phyloP scores from a whole-genome alignment of 2,797 vertebrate genomes.

The Eidolon dupreanum region DNA sequence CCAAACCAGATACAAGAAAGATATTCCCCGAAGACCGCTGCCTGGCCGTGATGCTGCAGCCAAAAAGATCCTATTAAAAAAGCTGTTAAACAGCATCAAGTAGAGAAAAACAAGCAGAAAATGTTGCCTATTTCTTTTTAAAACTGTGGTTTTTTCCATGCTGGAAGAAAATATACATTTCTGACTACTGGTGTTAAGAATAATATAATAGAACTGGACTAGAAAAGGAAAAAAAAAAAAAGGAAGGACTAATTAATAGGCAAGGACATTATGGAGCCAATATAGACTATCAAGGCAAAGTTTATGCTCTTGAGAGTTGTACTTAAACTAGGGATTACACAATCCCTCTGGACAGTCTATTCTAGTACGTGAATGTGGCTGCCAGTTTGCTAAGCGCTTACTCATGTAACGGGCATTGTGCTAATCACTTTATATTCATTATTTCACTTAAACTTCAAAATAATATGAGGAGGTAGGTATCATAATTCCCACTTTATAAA shows the following conservation, averaged over 20 bases:
- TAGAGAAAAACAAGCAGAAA: background rate
- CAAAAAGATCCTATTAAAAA: slow-evolving; percentile 31
- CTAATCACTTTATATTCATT: background rate
- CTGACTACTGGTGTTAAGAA: slow-evolving; percentile 2
- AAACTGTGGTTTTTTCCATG: background rate
- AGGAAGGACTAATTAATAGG: background rate
- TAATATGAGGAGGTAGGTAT: background rate
- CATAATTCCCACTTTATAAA: background rate
- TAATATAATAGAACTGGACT: background rate
- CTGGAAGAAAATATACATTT: background rate
- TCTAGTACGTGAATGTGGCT: background rate
- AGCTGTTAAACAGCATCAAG: background rate
- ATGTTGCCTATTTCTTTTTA: background rate
- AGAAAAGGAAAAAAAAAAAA: background rate
- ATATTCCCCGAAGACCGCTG: background rate
- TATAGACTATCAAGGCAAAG: background rate
- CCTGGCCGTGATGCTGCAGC: background rate
- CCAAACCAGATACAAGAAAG: background rate
- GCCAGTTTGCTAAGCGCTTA: background rate
- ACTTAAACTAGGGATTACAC: background rate
- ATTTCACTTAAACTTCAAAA: slow-evolving; percentile 44
- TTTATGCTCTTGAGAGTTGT: background rate
- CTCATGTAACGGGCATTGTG: background rate
- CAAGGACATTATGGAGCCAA: background rate
- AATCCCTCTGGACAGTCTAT: too few relatives aligned